phyloP scores from a whole-genome alignment of 2,888 invertebrate genomes.

The Pandemis heparana region DNA sequence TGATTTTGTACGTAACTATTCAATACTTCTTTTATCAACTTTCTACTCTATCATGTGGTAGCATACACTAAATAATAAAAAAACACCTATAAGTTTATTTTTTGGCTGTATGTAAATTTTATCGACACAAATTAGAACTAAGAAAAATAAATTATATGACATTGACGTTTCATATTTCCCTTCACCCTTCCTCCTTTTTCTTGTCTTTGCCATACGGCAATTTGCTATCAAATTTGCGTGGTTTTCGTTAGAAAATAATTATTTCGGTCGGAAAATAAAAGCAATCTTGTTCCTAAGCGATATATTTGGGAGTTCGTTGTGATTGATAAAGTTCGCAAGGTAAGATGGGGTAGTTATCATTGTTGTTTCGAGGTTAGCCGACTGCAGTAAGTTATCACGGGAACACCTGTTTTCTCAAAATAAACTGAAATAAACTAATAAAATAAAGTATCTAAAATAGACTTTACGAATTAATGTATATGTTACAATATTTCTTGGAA shows the following conservation, averaged over 20 bases:
- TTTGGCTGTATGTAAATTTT: background rate
- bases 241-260: constrained; percentile 5
- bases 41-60: too few relatives aligned
- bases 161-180: background rate
- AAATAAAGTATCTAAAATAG: background rate
- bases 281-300: constrained; percentile 4
- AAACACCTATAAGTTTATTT: too few relatives aligned
- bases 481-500: background rate
- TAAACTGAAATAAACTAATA: background rate
- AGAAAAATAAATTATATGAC: background rate
- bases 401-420: constrained; percentile 3
- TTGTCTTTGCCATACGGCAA: constrained; percentile 23
- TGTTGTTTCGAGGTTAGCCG: constrained; percentile 30
- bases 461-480: background rate
- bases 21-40: too few relatives aligned
- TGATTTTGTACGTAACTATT: too few relatives aligned
- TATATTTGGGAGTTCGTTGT: constrained; percentile 10
- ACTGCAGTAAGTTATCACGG: constrained; percentile 10
- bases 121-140: background rate
- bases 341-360: constrained; percentile 6
- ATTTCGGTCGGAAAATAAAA: constrained; percentile 10
- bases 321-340: constrained; percentile 14
- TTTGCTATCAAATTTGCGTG: constrained; percentile 8
- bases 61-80: too few relatives aligned
- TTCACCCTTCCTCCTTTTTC: background rate